Base-by-base conservation (phyloP, 2,797 vertebrate species). In the Taeniopygia guttata region DNA sequence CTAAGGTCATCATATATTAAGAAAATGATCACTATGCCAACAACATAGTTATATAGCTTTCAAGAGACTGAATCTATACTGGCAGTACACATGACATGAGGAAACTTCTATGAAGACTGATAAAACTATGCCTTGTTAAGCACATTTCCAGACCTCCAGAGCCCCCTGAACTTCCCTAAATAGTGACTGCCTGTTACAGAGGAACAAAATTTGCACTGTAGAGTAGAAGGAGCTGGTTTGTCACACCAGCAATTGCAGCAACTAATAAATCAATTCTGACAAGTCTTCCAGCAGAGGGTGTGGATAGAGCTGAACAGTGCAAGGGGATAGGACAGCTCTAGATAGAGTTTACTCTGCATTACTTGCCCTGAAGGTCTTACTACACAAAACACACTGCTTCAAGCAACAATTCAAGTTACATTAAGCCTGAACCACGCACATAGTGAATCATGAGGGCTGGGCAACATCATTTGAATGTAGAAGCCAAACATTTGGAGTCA, bases 311-410 rank as follows among this genome's bases (percentile, higher is more conserved):
- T 73, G 34, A 90, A 32, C 4, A 74, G 40, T 8, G 8, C 17
- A 46, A 46, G 42, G 17, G 38, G 20, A 26, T 12, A 74, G 30
- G 29, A 17, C n/a, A 80, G 25, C 3, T 85, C 76, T 91, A 52
- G 72, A 79, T 26, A 83, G 66, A 92, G 16, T 87, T 84, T 96
- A 55, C 56, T 93, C 88, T 87, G 27, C 42, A 79, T 74, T 86
- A 38, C 63, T 95, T 95, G 68, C 74, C 82, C 91, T 96, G 91
- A 94, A 96, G 93, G 84, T 94, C 77, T 86, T 80, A 84, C 73
- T 60, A 32, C 46, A 93, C 56, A 96, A 97, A 97, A 89, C 34
- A 21, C 84, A 94, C 58, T 84, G 89, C 91, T 95, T 91, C 48
- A 42, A 90, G 94, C 59, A 94, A 91, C 75, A 91, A 85, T 38